These are phyloP conservation scores for Liasis olivaceus DNA, from an alignment of 2,797 vertebrate genomes.

Conservation along the genomic window DNA sequence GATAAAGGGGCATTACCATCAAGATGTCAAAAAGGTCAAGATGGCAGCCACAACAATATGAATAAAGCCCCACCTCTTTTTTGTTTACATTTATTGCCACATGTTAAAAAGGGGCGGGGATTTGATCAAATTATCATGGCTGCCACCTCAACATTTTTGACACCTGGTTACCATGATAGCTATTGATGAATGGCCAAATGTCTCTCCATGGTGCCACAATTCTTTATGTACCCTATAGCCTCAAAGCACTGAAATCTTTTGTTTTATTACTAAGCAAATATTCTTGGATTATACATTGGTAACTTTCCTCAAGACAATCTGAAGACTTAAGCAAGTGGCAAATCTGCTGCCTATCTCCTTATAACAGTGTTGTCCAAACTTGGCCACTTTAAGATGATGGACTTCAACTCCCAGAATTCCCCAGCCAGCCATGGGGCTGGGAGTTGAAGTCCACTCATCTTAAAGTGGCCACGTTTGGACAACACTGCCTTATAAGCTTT, in stretches of 20 bases:
- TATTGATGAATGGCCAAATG: background rate
- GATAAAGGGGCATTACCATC: background rate
- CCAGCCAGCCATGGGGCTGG: too few relatives aligned
- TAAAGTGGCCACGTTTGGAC: too few relatives aligned
- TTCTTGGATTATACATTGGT: background rate
- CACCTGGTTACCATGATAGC: background rate
- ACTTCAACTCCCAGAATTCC: too few relatives aligned
- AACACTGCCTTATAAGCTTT: background rate
- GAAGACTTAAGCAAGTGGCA: background rate
- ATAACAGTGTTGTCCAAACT: too few relatives aligned
- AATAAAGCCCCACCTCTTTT: background rate
- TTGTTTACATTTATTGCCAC: background rate
- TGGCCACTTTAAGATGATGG: too few relatives aligned
- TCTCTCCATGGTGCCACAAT: background rate
- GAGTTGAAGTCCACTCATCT: too few relatives aligned
- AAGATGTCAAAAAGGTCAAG: background rate
- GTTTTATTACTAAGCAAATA: background rate
- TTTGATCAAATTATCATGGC: background rate
- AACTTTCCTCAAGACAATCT: background rate
- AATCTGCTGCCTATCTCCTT: background rate
- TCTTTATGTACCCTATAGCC: background rate
- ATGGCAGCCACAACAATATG: background rate
- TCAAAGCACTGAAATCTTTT: background rate
- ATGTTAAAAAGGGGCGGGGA: background rate
- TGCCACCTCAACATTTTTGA: background rate